Percentiles rank a stretch among this genome's conserved stretches.
Evolutionary conservation across 2,113 vertebrate genomes (phyloP).

Genomic region (Crotalus horridus): DNA sequence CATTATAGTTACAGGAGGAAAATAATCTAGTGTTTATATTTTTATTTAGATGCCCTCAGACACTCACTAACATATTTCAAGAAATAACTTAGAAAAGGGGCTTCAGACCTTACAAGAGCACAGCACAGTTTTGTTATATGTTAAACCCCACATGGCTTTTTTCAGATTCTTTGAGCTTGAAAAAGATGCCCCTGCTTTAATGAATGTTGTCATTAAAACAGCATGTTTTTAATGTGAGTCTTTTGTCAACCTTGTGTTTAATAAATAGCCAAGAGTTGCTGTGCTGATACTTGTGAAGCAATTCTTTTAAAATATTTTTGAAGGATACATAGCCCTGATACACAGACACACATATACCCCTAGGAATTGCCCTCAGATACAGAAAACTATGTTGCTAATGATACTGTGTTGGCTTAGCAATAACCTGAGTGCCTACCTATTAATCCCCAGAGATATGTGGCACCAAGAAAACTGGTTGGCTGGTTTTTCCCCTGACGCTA

Average conservation of each 20-base stretch:
- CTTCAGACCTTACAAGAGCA: background rate
- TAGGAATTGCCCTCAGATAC: background rate
- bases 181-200: background rate
- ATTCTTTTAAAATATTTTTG: background rate
- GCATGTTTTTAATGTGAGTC: background rate
- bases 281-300: background rate
- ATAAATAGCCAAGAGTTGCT: background rate
- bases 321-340: background rate
- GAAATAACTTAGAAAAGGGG: background rate
- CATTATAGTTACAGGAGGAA: background rate
- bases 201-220: background rate
- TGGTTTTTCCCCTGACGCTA: background rate
- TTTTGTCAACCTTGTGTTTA: background rate
- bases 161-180: background rate
- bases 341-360: background rate
- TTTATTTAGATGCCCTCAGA: background rate
- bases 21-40: background rate
- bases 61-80: background rate
- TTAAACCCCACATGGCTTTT: background rate
- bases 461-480: background rate
- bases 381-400: background rate
- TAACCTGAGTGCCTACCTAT: background rate
- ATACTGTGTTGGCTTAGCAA: background rate
- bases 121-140: background rate
- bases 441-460: background rate